A percentile compares a stretch with the other conserved stretches of the same genome.
Evolutionary conservation across 2,888 invertebrate species (phyloP).

Genomic region (Mesorhabditis sp.): DNA sequence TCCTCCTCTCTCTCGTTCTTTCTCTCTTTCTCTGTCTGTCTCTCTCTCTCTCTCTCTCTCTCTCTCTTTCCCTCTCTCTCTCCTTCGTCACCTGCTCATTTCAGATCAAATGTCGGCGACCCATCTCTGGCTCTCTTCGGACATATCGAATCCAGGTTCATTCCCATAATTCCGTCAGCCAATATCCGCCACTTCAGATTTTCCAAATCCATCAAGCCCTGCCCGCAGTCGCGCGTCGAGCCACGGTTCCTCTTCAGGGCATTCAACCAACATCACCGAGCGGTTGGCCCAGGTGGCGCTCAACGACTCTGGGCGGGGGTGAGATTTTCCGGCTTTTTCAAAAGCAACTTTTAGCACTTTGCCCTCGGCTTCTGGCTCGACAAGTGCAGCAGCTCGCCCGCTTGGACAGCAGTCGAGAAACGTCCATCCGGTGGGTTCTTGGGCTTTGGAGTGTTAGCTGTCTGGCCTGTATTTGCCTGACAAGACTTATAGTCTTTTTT

Average conservation of each 20-base stretch:
- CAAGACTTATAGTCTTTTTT: too few species aligned
- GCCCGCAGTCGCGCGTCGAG: not conserved
- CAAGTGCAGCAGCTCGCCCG: too few species aligned
- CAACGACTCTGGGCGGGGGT: too few species aligned
- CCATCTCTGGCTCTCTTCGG: constrained; percentile 8
- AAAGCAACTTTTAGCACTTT: too few species aligned
- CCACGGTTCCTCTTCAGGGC: constrained; percentile 6
- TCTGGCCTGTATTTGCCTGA: too few species aligned
- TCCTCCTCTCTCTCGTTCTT: constrained; percentile 12
- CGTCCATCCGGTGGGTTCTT: too few species aligned
- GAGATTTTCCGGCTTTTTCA: too few species aligned
- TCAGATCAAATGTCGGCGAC: not conserved
- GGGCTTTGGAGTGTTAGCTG: too few species aligned
- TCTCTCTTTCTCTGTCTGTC: constrained; percentile 15
- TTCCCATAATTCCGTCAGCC: constrained; percentile 8
- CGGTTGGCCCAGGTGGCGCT: not conserved
- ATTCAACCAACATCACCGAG: constrained; percentile 1
- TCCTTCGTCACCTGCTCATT: not conserved
- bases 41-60: constrained; percentile 8
- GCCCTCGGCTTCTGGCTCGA: too few species aligned
- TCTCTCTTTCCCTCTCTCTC: constrained; percentile 10
- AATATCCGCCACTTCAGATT: constrained; percentile 18
- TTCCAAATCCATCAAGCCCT: constrained; percentile 15
- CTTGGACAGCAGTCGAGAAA: too few species aligned
- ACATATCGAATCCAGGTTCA: not conserved